phyloP scores from a whole-genome alignment of 2,113 vertebrate genomes.

The Megaptera novaeangliae region DNA sequence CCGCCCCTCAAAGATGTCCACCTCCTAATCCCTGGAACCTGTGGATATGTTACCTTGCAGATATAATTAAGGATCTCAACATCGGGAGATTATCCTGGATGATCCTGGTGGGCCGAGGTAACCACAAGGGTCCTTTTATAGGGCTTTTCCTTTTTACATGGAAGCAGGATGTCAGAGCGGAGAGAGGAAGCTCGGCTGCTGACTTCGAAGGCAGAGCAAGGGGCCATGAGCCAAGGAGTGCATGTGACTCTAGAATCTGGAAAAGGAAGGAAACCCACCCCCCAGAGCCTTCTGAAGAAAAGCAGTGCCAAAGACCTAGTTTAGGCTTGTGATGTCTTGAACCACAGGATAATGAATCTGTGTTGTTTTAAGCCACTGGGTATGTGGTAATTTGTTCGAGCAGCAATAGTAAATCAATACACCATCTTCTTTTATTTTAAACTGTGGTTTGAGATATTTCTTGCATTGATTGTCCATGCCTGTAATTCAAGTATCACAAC shows the following conservation, averaged over 20 bases:
- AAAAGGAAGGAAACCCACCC: background rate
- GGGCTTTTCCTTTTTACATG: background rate
- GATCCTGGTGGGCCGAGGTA: background rate
- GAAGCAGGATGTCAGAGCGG: background rate
- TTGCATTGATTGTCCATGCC: background rate
- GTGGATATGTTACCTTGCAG: background rate
- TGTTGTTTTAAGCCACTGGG: background rate
- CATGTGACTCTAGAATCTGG: background rate
- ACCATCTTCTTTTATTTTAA: background rate
- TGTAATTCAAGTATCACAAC: background rate
- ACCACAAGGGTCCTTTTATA: background rate
- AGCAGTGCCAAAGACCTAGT: no score
- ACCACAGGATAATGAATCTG: background rate
- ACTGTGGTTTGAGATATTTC: background rate
- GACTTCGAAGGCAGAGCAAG: background rate
- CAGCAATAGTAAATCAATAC: background rate
- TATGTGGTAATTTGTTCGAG: background rate
- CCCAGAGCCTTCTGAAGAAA: background rate
- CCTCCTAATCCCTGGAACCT: background rate
- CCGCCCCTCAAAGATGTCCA: background rate
- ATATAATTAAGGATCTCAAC: background rate
- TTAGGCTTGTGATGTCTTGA: background rate
- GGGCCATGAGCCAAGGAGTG: background rate
- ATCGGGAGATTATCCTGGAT: background rate
- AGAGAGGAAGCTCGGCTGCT: background rate